Percentiles rank a stretch among this genome's conserved stretches.
Evolutionary conservation across 2,113 vertebrate genomes (phyloP).

Genomic region (Neogobius melanostomus): DNA sequence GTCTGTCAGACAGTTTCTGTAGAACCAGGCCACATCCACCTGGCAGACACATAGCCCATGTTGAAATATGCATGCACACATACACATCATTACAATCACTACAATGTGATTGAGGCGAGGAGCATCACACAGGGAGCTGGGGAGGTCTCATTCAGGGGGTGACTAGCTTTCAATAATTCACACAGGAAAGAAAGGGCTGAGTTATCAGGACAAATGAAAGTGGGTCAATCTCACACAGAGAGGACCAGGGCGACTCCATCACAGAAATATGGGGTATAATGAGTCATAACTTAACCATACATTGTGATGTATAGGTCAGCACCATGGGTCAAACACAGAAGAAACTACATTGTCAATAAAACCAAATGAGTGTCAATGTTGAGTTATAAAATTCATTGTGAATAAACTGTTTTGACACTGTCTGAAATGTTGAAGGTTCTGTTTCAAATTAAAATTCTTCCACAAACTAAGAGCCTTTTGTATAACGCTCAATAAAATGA

Average conservation of each 20-base stretch:
- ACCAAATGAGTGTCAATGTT: no score
- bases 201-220: constrained; percentile 57
- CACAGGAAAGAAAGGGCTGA: constrained; percentile 42
- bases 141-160: constrained; percentile 54
- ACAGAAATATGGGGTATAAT: no score
- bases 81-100: constrained; percentile 24
- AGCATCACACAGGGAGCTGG: constrained; percentile 37
- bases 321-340: no score
- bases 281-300: no score
- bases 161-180: constrained; percentile 68
- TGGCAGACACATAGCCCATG: constrained; percentile 48
- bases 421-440: no score
- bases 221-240: constrained; percentile 55
- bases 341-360: no score
- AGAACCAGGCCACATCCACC: constrained; percentile 98
- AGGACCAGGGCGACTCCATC: constrained; percentile 23
- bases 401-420: no score
- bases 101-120: constrained; percentile 18
- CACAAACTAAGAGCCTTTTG: no score
- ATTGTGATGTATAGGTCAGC: no score
- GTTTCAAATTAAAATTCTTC: no score
- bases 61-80: constrained; percentile 14
- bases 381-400: no score
- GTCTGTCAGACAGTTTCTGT: constrained; percentile 96
- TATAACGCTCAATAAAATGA: not conserved